Percentiles rank a stretch among this genome's conserved stretches.
Evolutionary conservation across 2,888 invertebrate species (phyloP).

Genomic region (Microctonus brassicae): DNA sequence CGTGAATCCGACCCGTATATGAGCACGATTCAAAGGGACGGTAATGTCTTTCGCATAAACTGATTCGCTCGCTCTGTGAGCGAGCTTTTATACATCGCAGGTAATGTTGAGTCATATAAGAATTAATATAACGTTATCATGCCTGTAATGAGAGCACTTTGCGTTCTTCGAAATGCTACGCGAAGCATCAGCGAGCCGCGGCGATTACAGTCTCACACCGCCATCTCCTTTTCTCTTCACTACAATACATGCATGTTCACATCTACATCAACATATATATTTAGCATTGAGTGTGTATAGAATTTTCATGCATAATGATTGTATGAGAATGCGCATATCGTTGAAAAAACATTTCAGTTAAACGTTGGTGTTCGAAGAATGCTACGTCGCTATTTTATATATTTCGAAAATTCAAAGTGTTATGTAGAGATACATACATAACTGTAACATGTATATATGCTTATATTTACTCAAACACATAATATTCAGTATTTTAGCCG

Average conservation of each 20-base stretch:
- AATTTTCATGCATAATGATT: background rate
- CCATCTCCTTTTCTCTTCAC: background rate
- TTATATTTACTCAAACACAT: background rate
- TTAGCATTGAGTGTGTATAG: background rate
- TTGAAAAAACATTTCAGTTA: background rate
- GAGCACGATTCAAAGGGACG: conserved; percentile 13
- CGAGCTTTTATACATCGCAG: conserved; percentile 21
- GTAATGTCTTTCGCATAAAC: conserved; percentile 38
- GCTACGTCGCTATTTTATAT: background rate
- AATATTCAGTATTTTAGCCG: background rate
- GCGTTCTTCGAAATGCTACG: conserved; percentile 42
- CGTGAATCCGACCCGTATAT: background rate
- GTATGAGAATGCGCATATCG: background rate
- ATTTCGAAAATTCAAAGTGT: background rate
- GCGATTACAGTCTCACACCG: background rate
- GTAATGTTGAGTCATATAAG: conserved; percentile 49
- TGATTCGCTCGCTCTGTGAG: conserved; percentile 21
- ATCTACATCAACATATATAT: background rate
- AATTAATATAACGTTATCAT: conserved; percentile 56
- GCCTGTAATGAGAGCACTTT: conserved; percentile 50
- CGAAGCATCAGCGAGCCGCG: conserved; percentile 25
- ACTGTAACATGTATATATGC: background rate
- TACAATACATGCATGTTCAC: too few species aligned
- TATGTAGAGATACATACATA: background rate
- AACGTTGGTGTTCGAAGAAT: background rate